These are phyloP conservation scores for Chunga burmeisteri DNA, from an alignment of 2,113 vertebrate genomes.

Conservation along the genomic window DNA sequence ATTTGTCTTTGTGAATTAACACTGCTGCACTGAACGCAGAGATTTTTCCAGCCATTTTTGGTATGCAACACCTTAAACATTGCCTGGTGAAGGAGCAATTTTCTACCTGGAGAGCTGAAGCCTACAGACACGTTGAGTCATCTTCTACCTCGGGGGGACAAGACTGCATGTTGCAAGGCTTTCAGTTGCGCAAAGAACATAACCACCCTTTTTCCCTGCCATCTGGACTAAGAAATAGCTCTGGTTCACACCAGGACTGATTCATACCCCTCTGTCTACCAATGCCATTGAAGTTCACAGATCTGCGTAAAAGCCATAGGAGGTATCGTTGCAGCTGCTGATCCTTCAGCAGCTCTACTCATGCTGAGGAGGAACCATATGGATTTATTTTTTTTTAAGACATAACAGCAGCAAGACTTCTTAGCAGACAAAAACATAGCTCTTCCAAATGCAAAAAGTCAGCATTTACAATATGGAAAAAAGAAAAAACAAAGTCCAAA, in stretches of 20 bases:
- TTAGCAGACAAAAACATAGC: not conserved
- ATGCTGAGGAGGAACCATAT: not conserved
- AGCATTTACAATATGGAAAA: not conserved
- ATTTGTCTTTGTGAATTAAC: not conserved
- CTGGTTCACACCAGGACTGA: accelerated
- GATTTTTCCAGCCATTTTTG: not conserved
- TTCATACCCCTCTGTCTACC: not conserved
- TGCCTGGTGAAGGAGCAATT: not conserved
- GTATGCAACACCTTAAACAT: not conserved
- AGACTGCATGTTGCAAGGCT: accelerated
- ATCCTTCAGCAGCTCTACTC: not conserved
- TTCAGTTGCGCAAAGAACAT: not conserved
- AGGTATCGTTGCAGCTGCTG: not conserved
- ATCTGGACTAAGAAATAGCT: not conserved
- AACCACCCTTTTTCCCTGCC: not conserved
- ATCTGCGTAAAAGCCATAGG: not conserved
- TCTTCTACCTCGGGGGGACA: no score
- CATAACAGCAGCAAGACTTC: not conserved
- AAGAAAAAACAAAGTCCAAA: not conserved
- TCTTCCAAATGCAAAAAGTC: not conserved
- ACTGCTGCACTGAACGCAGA: not conserved
- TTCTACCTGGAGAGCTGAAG: not conserved
- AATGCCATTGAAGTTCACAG: not conserved
- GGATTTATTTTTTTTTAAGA: no score
- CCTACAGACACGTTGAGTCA: not conserved